Percentiles rank a stretch among this genome's conserved stretches.
phyloP scores from a whole-genome alignment of 2,888 invertebrate genomes.

The Drosophila niveifrons region DNA sequence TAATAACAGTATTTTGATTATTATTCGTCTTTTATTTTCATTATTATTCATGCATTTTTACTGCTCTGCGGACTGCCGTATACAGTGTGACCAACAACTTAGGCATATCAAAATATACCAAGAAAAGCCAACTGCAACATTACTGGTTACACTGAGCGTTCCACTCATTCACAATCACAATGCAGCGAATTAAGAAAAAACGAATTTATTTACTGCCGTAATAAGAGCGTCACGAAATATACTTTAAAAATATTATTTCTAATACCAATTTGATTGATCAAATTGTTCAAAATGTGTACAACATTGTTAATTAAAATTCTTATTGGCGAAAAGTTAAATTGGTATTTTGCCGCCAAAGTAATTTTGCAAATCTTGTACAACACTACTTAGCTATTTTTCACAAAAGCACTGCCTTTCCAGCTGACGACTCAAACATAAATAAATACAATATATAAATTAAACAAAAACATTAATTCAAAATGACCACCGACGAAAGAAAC shows the following conservation, averaged over 20 bases:
- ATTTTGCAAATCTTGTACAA: background rate
- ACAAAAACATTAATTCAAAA: conserved; percentile 10
- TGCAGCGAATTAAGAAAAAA: background rate
- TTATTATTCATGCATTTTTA: conserved; percentile 26
- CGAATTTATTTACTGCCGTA: too few relatives aligned
- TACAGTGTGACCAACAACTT: conserved; percentile 3
- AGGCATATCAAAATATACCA: background rate
- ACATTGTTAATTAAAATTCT: background rate
- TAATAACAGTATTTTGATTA: background rate
- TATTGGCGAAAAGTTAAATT: background rate
- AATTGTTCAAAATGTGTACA: too few relatives aligned
- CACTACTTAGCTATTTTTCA: background rate
- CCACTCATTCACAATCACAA: background rate
- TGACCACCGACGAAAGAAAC: conserved; percentile 90
- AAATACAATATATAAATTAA: background rate
- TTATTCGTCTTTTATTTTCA: background rate
- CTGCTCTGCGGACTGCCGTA: conserved; percentile 6
- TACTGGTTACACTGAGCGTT: background rate
- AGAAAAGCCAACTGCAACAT: background rate
- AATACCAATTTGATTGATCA: background rate
- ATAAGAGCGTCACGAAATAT: background rate
- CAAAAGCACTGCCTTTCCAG: background rate
- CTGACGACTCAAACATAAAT: conserved; percentile 1
- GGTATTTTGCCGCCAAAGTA: background rate
- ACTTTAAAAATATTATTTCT: background rate